Percentiles rank a stretch among this genome's conserved stretches.
phyloP scores from a whole-genome alignment of 2,888 invertebrate species.

The Bhutanitis thaidina region DNA sequence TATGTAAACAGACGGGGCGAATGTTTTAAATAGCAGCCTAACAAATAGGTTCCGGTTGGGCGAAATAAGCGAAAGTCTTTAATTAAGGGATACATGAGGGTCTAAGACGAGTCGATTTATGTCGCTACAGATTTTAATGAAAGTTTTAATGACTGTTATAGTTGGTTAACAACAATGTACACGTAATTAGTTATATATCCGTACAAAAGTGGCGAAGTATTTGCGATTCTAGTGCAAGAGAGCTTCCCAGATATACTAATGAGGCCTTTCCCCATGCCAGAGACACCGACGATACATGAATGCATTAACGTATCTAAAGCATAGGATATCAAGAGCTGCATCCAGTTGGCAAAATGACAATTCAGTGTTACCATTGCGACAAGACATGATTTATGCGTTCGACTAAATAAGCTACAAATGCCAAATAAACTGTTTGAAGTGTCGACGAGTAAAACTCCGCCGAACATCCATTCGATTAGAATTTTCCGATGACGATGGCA shows the following conservation, averaged over 20 bases:
- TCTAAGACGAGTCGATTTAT: slow-evolving; percentile 30
- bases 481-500: slow-evolving; percentile 39
- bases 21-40: slow-evolving; percentile 77
- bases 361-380: slow-evolving; percentile 20
- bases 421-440: slow-evolving; percentile 19
- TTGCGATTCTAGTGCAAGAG: neutral
- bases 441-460: slow-evolving; percentile 15
- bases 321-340: slow-evolving; percentile 16
- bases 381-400: slow-evolving; percentile 12
- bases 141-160: slow-evolving; percentile 6
- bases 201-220: neutral
- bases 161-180: neutral
- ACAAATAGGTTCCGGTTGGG: slow-evolving; percentile 74
- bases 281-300: slow-evolving; percentile 14
- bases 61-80: slow-evolving; percentile 68
- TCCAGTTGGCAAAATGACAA: slow-evolving; percentile 21
- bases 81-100: slow-evolving; percentile 65
- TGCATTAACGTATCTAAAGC: slow-evolving; percentile 20
- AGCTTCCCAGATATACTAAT: slow-evolving; percentile 19
- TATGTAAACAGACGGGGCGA: slow-evolving; percentile 77
- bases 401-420: slow-evolving; percentile 20
- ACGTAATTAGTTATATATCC: neutral
- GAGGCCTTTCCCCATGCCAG: slow-evolving; percentile 18
- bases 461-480: slow-evolving; percentile 25
- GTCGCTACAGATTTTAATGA: slow-evolving; percentile 9